Conservation (phyloP, 2,888 invertebrate genomes). For the Rugalucina vietnamica region DNA sequence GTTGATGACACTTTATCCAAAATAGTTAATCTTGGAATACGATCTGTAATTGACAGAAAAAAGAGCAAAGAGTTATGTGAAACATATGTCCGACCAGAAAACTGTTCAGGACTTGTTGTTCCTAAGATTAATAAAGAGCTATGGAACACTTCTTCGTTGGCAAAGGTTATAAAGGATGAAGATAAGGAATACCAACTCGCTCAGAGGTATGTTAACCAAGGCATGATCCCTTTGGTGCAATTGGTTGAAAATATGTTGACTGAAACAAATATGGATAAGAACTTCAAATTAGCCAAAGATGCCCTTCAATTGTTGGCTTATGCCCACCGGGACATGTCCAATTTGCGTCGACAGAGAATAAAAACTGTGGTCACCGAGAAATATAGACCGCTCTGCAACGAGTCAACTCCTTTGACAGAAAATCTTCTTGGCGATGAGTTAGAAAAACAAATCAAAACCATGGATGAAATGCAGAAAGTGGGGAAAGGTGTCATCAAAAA, state of each 20-base stretch:
- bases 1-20: not conserved
- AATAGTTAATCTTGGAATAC: not conserved
- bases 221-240: conserved; percentile 11
- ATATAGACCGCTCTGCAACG: not conserved
- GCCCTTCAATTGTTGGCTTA: conserved; percentile 14
- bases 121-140: conserved; percentile 21
- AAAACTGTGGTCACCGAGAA: conserved; percentile 10
- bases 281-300: conserved; percentile 10
- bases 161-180: not conserved
- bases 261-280: not conserved
- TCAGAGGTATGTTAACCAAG: not conserved
- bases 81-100: not conserved
- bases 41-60: not conserved
- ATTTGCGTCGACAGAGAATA: not conserved
- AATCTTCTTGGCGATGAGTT: conserved; percentile 4
- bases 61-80: not conserved
- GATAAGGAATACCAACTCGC: not conserved
- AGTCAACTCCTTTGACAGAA: not conserved
- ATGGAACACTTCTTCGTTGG: not conserved
- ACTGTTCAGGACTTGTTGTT: not conserved
- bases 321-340: conserved; percentile 20
- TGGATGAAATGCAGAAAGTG: not conserved
- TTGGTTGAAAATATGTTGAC: not conserved
- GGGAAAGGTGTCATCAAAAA: not conserved
- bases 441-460: not conserved